Conservation (phyloP, 1,140 invertebrate species). For the Carposina sasakii region DNA sequence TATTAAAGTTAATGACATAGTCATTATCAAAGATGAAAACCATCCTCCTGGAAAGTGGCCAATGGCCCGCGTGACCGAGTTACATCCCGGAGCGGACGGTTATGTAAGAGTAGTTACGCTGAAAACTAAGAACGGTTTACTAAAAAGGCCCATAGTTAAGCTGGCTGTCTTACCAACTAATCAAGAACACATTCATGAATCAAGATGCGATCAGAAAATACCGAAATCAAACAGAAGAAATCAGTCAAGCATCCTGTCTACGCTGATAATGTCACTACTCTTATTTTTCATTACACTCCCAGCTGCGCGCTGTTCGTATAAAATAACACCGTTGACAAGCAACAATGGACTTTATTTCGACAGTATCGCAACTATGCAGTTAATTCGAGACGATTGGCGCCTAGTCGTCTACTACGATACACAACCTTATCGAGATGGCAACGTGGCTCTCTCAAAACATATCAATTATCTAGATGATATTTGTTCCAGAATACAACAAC, state of each 20-base stretch:
- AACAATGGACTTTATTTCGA: conserved; percentile 24
- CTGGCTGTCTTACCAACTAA: neutral
- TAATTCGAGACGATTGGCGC: conserved; percentile 23
- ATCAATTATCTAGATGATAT: conserved; percentile 18
- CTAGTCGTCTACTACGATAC: conserved; percentile 26
- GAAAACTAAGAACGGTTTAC: conserved; percentile 15
- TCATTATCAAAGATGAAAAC: conserved; percentile 23
- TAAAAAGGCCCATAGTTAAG: neutral
- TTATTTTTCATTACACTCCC: conserved; percentile 20
- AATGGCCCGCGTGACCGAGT: conserved; percentile 32
- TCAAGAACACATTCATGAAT: neutral
- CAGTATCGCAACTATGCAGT: conserved; percentile 18
- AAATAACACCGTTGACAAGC: conserved; percentile 14
- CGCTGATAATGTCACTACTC: conserved; percentile 11
- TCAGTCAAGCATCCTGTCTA: conserved; percentile 1
- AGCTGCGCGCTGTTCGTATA: conserved; percentile 8
- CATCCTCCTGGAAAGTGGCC: conserved; percentile 24
- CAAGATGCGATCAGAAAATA: too few species aligned
- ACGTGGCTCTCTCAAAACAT: conserved; percentile 15
- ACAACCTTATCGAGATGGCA: conserved; percentile 22
- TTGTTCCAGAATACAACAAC: conserved; percentile 15
- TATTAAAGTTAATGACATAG: conserved; percentile 19
- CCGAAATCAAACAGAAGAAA: too few species aligned
- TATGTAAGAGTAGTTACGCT: conserved; percentile 33
- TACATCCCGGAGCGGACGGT: conserved; percentile 26